Base-by-base conservation (phyloP, 35 echinoderm and acorn worm species). In the Anneissia japonica region DNA sequence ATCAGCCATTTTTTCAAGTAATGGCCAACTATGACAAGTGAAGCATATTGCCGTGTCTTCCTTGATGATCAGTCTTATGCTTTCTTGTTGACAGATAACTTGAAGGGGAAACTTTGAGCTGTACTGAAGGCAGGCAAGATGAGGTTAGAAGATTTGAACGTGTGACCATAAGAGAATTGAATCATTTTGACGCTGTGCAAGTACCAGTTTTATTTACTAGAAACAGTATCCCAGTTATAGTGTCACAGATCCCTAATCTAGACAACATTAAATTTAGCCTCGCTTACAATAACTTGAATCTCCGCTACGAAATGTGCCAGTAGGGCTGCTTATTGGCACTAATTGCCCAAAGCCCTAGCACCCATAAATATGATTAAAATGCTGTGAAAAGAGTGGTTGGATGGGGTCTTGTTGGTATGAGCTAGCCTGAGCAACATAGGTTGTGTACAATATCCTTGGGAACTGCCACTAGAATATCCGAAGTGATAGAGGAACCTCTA, bases 321-420 rank as follows among this genome's bases (percentile, higher is more conserved):
- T 75, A 9, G 73, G 73, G 31, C 23, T 75, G 31, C 4, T 75
- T 75, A 75, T 75, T 9, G 73, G 73, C 23, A 4, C 4, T 75
- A 75, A 75, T 75, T 75, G 73, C 23, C 73, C 7, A n/a, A 75
- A 26, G 73, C 73, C 4, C 31, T 75, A 4, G 23, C 23, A 6
- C 73, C 73, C 4, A 75, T 4, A 26, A 23, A 75, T 9, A 26
- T 32, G 26, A 9, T 75, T 6, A 87, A 0, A 89, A 93, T 86
- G 91, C 91, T 19, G 51, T 89, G 35, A 74, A 39, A 31, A 89
- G 82, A 74, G 28, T 76, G 10, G 56, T 93, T 6, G 87, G 76
- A 81, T 93, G 91, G 91, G 86, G 91, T 84, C 86, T 92, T 36
- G 84, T 91, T 32, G 90, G 84, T 26, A 87, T 33, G 37, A n/a